These are phyloP conservation scores for Aquatica leii DNA, from an alignment of 2,888 invertebrate genomes.

Conservation along the genomic window DNA sequence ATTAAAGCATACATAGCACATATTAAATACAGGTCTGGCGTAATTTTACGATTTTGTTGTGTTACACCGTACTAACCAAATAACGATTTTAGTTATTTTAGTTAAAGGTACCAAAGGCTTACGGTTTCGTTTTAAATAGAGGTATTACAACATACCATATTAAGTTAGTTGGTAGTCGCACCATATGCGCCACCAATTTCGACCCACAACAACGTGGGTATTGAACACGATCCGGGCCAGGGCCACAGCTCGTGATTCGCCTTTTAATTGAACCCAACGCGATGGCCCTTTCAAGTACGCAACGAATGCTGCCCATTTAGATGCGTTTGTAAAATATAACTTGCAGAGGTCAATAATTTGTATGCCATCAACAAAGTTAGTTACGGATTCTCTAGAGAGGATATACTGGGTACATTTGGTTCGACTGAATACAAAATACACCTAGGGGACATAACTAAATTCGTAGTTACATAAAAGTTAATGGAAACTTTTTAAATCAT, in stretches of 20 bases:
- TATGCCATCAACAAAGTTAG: slow-evolving; percentile 17
- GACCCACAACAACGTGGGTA: slow-evolving; percentile 29
- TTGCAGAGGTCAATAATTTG: slow-evolving; percentile 13
- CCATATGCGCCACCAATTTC: slow-evolving; percentile 40
- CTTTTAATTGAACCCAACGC: slow-evolving; percentile 27
- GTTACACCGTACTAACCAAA: too few species aligned
- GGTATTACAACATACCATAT: slow-evolving; percentile 13
- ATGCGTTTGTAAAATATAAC: slow-evolving; percentile 17
- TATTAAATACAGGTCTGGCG: slow-evolving; percentile 14
- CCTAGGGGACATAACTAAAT: slow-evolving; percentile 11
- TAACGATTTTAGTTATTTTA: too few species aligned
- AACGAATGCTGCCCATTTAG: slow-evolving; percentile 15
- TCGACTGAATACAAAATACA: slow-evolving; percentile 9
- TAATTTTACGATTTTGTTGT: neutral
- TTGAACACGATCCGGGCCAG: slow-evolving; percentile 28
- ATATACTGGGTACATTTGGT: neutral
- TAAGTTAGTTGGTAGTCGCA: slow-evolving; percentile 33
- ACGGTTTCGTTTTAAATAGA: too few species aligned
- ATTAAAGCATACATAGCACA: slow-evolving; percentile 17
- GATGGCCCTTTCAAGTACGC: slow-evolving; percentile 18
- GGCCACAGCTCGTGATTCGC: slow-evolving; percentile 31
- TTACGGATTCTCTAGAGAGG: slow-evolving; percentile 10
- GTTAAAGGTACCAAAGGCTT: too few species aligned
- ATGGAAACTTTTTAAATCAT: too few species aligned
- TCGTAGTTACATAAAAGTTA: too few species aligned